Base-by-base conservation (phyloP, 2,113 vertebrate species). In the Meriones unguiculatus region DNA sequence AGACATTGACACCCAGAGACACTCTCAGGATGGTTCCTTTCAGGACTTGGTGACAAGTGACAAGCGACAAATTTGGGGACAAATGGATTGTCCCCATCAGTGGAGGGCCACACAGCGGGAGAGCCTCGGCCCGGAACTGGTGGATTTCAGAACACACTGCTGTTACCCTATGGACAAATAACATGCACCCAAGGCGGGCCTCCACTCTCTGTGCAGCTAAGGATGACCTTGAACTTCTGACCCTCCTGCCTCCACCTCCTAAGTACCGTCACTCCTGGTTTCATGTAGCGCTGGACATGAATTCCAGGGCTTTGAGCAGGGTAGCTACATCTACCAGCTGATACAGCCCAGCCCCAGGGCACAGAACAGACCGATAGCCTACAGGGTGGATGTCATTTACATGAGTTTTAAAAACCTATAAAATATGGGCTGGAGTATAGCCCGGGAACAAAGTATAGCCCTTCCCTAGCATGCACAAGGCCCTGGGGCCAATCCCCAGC, bases 11-110 rank as follows among this genome's bases (percentile, higher is more conserved):
- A 84, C 28, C 17, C 7, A n/a, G 73, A 69, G 28, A 62, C 28
- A 38, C 64, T n/a, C 54, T 38, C 10, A 46, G 50, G 73, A 90
- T 92, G 41, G 20, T 81, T 67, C 59, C 35, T 41, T 32, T 69
- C 9, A 93, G 84, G 9, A 52, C 32, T 41, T 35, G 41, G 32
- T 65, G 84, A 78, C 94, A 95, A 32, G 22, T 65, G 84, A 78
- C 94, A 95, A 32, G 17, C 30, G 50, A 62, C 85, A 90, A 64
- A 81, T 15, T 2, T 18, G 28, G 20, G 41, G 35, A 46, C 57
- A 38, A 81, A 78, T 7, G 57, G 32, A 69, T 57, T 13, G n/a
- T 35, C 52, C 9, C 15, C 30, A 46, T 5, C 38, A 28, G 15
- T 10, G 11, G 38, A 70, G 73, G 46, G 59, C 22, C 30, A 25